A percentile compares a stretch with the other conserved stretches of the same genome.
Conservation (phyloP, 1,140 invertebrate species). For the Panonychus citri region DNA sequence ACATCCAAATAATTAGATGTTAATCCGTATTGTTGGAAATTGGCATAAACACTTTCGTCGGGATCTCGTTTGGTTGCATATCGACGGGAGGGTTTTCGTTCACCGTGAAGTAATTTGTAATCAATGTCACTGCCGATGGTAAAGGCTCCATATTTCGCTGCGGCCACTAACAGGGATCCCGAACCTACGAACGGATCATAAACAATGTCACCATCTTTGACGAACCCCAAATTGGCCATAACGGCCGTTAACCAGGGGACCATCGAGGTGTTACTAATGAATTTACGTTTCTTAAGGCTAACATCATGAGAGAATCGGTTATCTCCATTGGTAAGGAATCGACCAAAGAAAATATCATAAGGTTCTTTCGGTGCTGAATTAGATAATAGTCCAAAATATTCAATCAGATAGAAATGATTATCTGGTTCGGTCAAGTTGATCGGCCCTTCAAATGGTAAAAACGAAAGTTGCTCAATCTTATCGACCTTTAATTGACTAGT, state of each 20-base stretch:
- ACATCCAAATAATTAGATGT: slow-evolving; percentile 56
- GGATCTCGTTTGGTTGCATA: slow-evolving; percentile 37
- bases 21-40: slow-evolving; percentile 63
- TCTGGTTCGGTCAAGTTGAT: slow-evolving; percentile 64
- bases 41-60: slow-evolving; percentile 60
- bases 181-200: slow-evolving; percentile 89
- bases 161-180: slow-evolving; percentile 61
- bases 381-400: slow-evolving; percentile 60
- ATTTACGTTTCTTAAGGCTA: slow-evolving; percentile 66
- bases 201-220: slow-evolving; percentile 44
- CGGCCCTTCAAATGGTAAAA: slow-evolving; percentile 48
- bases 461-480: slow-evolving; percentile 59
- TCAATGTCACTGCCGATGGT: slow-evolving; percentile 82
- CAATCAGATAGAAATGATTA: slow-evolving; percentile 48
- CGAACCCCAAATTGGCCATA: slow-evolving; percentile 76
- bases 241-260: slow-evolving; percentile 70
- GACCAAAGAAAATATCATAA: slow-evolving; percentile 52
- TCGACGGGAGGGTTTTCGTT: slow-evolving; percentile 24
- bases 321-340: slow-evolving; percentile 54
- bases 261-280: slow-evolving; percentile 94
- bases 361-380: slow-evolving; percentile 44
- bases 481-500: slow-evolving; percentile 40
- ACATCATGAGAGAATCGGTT: slow-evolving; percentile 48
- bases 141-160: slow-evolving; percentile 68
- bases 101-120: slow-evolving; percentile 68